A percentile compares a stretch with the other conserved stretches of the same genome.
Conservation (phyloP, 2,113 vertebrate species). For the Turnix velox region DNA sequence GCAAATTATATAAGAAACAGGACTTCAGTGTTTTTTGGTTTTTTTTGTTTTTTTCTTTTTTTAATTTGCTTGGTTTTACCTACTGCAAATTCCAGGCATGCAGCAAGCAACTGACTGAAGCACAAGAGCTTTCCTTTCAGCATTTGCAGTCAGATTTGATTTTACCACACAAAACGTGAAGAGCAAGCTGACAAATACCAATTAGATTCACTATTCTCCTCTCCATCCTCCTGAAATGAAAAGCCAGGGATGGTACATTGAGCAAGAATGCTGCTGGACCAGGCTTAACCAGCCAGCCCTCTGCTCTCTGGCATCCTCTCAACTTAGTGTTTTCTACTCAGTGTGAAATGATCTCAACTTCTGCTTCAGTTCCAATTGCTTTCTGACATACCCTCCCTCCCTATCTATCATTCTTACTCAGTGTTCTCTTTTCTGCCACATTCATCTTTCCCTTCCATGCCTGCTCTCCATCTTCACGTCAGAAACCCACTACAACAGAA, state of each 20-base stretch:
- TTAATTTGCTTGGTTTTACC: neutral
- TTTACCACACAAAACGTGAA: neutral
- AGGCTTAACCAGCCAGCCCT: neutral
- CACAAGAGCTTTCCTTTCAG: neutral
- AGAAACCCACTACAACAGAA: neutral
- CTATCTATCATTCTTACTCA: neutral
- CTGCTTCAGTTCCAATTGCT: neutral
- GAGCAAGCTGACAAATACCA: neutral
- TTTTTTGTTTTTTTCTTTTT: no score
- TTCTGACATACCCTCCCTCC: neutral
- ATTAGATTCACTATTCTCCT: neutral
- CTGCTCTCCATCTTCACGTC: neutral
- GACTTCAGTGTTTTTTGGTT: slow-evolving; percentile 19
- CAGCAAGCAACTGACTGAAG: neutral
- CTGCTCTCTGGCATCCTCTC: neutral
- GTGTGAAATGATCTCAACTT: neutral
- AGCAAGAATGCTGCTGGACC: neutral
- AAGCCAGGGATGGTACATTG: neutral
- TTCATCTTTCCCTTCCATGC: neutral
- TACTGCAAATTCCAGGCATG: neutral
- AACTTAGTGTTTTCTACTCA: neutral
- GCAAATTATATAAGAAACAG: slow-evolving; percentile 25
- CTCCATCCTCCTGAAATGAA: neutral
- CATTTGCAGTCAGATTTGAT: neutral
- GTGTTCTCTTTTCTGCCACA: neutral